Evolutionary conservation across 2,797 vertebrate genomes (phyloP), one percentile per base, ranked within the genome.

Genomic region (Chaetodon trifasciatus): DNA sequence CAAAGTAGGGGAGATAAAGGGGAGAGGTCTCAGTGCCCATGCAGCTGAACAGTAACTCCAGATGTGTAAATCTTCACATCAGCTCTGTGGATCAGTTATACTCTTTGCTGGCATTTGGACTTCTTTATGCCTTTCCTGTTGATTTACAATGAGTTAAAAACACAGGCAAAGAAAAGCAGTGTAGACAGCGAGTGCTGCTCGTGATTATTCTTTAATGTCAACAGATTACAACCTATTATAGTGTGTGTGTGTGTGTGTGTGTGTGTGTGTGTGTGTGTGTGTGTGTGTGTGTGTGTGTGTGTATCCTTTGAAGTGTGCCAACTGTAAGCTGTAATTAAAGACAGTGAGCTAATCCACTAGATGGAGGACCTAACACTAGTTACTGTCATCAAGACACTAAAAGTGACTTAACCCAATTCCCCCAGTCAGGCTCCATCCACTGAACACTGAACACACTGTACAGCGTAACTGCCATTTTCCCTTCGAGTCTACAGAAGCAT

Each of bases 301-400:
- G 16, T 11, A 65, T 75, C 13, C 32, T 58, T 44, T 69, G 37
- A 77, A 32, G 32, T 11, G 24, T 75, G 52, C 23, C 72, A 72
- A 42, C 46, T 88, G 81, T 83, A 78, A 90, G 28, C 63, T 86
- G 76, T 86, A 90, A 93, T 92, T 90, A 87, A 93, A 93, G 88
- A 88, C 88, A 91, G 78, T 83, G 69, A 81, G 68, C 78, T 91
- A 88, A 94, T 93, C 90, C 76, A 67, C 79, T 60, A 77, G 80
- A 76, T 86, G 64, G 66, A 88, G 77, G 79, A 79, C 46, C 57
- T 19, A 78, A 91, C 85, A 85, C 73, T 76, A 0, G 84, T 89
- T 80, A 89, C 61, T 81, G 78, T 86, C 75, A 90, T 82, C 86
- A 88, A 89, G 42, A 63, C 52, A 66, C 71, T 71, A 50, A 58